Base-by-base conservation (phyloP, 2,113 vertebrate genomes). In the Menura novaehollandiae region DNA sequence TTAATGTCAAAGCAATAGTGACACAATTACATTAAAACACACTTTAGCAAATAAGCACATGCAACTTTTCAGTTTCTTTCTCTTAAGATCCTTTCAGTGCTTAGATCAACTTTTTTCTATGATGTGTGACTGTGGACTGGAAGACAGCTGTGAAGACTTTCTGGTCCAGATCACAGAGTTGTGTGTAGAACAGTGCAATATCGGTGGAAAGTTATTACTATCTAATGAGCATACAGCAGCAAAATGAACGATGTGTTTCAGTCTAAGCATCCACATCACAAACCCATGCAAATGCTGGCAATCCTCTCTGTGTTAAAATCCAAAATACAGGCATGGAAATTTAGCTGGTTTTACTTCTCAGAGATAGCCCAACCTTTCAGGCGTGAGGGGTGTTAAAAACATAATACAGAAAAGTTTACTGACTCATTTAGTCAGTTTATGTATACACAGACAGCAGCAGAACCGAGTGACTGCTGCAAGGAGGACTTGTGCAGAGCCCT, bases 401-500 rank as follows among this genome's bases (percentile, higher is more conserved):
- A 62, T 86, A 62, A 62, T 67, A 76, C 2, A 32, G 94, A 74
- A 93, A 85, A 82, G 39, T 91, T 91, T 86, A 79, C 72, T 55
- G 64, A 66, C 60, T 91, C 3, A 0, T 67, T 60, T 63, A 96
- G 43, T 59, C 35, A 63, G 55, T 68, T 89, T 71, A 53, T 53
- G 39, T 53, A 84, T 37, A 84, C 55, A 55, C 2, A 89, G 62
- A 75, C 82, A 75, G 46, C 46, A 86, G 46, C 47, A 77, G 59
- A 93, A 18, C 32, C 0, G 4, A 88, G 63, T 44, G 60, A 91
- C 71, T 55, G 39, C 43, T 84, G 68, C 76, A 92, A 92, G 67
- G 41, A 86, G 4, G n/a, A 46, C 84, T 90, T 93, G 49, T 86
- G 75, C n/a, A 73, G 41, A 88, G 82, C 41, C 37, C 17, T 77